These are phyloP conservation scores for Drosophila neocordata DNA, from an alignment of 1,140 invertebrate species.

Conservation along the genomic window DNA sequence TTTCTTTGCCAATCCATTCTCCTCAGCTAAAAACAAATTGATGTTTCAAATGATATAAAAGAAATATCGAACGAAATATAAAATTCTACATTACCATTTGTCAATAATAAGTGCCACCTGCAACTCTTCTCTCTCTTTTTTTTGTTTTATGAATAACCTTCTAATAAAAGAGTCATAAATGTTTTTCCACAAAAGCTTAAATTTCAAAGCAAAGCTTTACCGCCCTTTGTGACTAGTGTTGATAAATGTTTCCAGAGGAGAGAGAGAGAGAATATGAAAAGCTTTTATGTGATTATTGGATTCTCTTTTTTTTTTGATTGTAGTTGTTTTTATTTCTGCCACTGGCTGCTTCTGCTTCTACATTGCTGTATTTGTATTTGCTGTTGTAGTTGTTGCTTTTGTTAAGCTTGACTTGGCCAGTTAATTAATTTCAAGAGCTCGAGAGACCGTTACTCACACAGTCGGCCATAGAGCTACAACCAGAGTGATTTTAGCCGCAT, in stretches of 20 bases:
- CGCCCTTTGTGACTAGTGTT: slow-evolving; percentile 20
- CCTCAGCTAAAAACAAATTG: too few species aligned
- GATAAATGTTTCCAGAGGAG: neutral
- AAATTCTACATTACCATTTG: too few species aligned
- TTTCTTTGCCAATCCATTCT: too few species aligned
- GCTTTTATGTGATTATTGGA: slow-evolving; percentile 15
- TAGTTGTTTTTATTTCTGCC: slow-evolving; percentile 4
- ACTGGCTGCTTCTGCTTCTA: slow-evolving; percentile 33
- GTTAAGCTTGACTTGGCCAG: slow-evolving; percentile 73
- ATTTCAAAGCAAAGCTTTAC: slow-evolving; percentile 30
- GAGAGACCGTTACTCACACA: slow-evolving; percentile 22
- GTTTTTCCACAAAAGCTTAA: slow-evolving; percentile 5
- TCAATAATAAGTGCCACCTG: too few species aligned
- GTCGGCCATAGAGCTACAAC: slow-evolving; percentile 31
- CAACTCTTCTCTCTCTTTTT: too few species aligned
- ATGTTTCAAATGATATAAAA: too few species aligned
- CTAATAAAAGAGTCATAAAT: too few species aligned
- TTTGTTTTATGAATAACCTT: too few species aligned
- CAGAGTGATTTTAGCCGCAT: slow-evolving; percentile 67
- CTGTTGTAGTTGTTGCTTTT: slow-evolving; percentile 29
- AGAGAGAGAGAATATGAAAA: neutral
- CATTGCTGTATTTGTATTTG: slow-evolving; percentile 26
- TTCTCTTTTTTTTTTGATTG: slow-evolving; percentile 23
- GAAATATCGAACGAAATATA: too few species aligned
- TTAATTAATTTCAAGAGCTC: slow-evolving; percentile 74